Evolutionary conservation across 2,888 invertebrate genomes (phyloP).

Genomic region (Malacosoma neustria): DNA sequence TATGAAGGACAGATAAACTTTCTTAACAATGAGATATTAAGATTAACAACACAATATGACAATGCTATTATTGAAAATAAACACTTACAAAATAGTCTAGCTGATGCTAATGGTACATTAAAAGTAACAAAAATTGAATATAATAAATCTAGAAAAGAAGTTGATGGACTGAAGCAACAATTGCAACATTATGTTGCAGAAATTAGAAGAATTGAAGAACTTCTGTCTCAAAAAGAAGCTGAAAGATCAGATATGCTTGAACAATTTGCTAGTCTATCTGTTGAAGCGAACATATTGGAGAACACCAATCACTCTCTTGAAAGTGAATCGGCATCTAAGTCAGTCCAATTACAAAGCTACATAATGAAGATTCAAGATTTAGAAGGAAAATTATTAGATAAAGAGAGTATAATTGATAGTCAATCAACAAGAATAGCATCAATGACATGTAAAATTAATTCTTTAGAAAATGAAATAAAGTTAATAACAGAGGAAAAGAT

Average conservation of each 20-base stretch:
- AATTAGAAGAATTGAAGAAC: constrained; percentile 85
- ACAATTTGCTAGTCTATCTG: constrained; percentile 83
- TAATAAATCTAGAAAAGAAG: constrained; percentile 80
- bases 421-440: constrained; percentile 49
- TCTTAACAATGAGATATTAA: constrained; percentile 75
- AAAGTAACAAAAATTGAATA: constrained; percentile 79
- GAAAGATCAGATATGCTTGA: constrained; percentile 88
- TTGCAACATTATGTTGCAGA: constrained; percentile 88
- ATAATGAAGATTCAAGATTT: constrained; percentile 71
- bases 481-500: constrained; percentile 55
- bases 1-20: constrained; percentile 71
- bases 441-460: constrained; percentile 49
- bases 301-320: constrained; percentile 87
- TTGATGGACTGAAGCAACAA: constrained; percentile 83
- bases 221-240: constrained; percentile 83
- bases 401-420: constrained; percentile 53
- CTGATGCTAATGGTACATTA: constrained; percentile 77
- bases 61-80: constrained; percentile 79
- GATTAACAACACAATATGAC: constrained; percentile 72
- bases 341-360: constrained; percentile 69
- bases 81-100: constrained; percentile 82
- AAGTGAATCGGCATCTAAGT: constrained; percentile 82
- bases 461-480: constrained; percentile 60
- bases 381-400: constrained; percentile 75
- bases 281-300: constrained; percentile 85